Conservation (phyloP, 2,888 invertebrate genomes). For the Ommatoiulus sabulosus region DNA sequence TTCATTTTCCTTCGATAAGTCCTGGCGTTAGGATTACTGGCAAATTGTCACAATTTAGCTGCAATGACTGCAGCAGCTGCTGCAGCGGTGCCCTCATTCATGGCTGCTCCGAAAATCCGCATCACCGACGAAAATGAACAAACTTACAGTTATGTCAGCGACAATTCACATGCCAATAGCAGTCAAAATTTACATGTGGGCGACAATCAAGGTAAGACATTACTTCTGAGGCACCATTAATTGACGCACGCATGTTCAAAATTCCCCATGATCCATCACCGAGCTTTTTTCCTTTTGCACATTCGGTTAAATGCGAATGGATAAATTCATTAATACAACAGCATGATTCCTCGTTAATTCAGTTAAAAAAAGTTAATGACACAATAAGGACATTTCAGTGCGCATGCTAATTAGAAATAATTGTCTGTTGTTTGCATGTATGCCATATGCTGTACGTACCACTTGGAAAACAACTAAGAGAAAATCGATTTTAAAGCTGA, state of each 20-base stretch:
- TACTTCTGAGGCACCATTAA: conserved; percentile 11
- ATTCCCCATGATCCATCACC: background rate
- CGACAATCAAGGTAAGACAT: conserved; percentile 49
- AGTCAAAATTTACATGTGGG: conserved; percentile 52
- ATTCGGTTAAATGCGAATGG: background rate
- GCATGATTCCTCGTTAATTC: conserved; percentile 5
- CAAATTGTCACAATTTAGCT: conserved; percentile 72
- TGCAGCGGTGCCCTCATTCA: conserved; percentile 71
- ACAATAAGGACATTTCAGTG: background rate
- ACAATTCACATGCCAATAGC: conserved; percentile 61
- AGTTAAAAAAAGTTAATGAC: background rate
- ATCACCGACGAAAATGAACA: conserved; percentile 69
- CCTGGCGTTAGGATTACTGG: conserved; percentile 71
- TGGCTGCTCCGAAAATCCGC: conserved; percentile 69
- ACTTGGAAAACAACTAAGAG: background rate
- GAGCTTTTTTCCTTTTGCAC: background rate
- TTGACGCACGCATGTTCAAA: background rate
- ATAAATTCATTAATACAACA: background rate
- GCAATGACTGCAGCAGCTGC: conserved; percentile 68
- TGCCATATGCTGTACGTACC: background rate
- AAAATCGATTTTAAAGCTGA: conserved; percentile 47
- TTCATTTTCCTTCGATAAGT: conserved; percentile 64
- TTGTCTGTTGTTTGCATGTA: conserved; percentile 40
- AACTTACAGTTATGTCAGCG: conserved; percentile 67
- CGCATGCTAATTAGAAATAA: background rate